phyloP scores from a whole-genome alignment of 2,797 vertebrate genomes.

The Anguilla megastoma region DNA sequence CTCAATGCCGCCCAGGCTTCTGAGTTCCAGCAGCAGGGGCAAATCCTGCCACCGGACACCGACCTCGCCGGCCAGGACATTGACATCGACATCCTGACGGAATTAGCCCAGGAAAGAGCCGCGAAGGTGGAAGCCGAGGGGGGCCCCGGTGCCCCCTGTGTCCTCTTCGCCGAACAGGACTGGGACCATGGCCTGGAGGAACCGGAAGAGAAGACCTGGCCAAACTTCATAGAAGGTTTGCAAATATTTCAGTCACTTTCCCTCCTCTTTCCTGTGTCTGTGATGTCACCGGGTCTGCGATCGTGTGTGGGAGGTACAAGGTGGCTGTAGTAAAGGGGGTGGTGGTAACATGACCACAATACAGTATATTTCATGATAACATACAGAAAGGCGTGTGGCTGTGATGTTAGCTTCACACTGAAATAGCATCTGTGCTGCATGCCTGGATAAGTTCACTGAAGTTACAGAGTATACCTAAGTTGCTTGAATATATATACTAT shows the following conservation, averaged over 20 bases:
- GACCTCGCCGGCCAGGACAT: slow-evolving; percentile 62
- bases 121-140: slow-evolving; percentile 32
- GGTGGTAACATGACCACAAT: slow-evolving; percentile 29
- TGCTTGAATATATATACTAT: background rate
- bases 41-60: slow-evolving; percentile 48
- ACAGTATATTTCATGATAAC: slow-evolving; percentile 10
- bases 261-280: slow-evolving; percentile 51
- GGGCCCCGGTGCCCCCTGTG: background rate
- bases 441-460: background rate
- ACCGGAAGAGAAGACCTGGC: slow-evolving; percentile 72
- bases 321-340: slow-evolving; percentile 43
- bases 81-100: slow-evolving; percentile 75
- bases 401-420: background rate
- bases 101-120: slow-evolving; percentile 65
- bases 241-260: slow-evolving; percentile 42
- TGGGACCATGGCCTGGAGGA: slow-evolving; percentile 76
- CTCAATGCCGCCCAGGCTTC: slow-evolving; percentile 45
- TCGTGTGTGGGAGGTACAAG: slow-evolving; percentile 62
- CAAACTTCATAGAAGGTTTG: slow-evolving; percentile 77
- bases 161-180: slow-evolving; percentile 56
- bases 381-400: background rate
- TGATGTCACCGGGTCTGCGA: slow-evolving; percentile 58
- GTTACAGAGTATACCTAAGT: background rate
- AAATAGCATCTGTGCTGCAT: background rate
- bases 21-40: slow-evolving; percentile 53